A percentile compares a stretch with the other conserved stretches of the same genome.
These are phyloP conservation scores for Cyclophora punctaria DNA, from an alignment of 2,888 invertebrate genomes.

Conservation along the genomic window DNA sequence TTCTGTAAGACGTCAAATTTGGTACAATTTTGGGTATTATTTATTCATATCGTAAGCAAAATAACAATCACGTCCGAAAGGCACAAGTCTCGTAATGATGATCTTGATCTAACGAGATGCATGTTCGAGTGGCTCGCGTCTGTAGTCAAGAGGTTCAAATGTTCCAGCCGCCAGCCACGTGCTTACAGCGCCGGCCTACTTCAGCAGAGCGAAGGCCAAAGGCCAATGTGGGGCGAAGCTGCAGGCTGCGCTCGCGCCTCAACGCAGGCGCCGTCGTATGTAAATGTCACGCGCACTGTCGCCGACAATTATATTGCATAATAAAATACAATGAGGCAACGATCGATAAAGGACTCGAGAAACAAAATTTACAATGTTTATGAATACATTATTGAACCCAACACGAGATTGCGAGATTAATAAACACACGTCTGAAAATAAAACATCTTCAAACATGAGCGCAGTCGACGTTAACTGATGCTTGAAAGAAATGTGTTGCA, in stretches of 20 bases:
- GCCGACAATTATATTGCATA: conserved; percentile 43
- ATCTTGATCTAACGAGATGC: too few species aligned
- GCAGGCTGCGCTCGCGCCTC: conserved; percentile 34
- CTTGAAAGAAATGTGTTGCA: conserved; percentile 12
- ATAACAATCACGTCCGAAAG: too few species aligned
- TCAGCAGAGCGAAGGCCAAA: conserved; percentile 50
- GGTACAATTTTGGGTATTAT: too few species aligned
- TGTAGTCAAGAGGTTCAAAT: conserved; percentile 25
- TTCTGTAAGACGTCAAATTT: too few species aligned
- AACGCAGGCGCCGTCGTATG: conserved; percentile 28
- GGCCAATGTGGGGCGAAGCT: conserved; percentile 55
- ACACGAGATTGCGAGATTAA: too few species aligned
- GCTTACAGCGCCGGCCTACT: conserved; percentile 43
- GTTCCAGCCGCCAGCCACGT: conserved; percentile 28
- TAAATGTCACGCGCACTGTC: conserved; percentile 59
- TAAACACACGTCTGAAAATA: conserved; percentile 5
- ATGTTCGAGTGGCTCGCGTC: conserved; percentile 18
- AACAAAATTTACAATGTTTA: conserved; percentile 13
- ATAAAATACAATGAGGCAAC: conserved; percentile 22
- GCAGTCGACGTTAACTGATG: conserved; percentile 1
- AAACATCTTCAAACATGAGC: conserved; percentile 6
- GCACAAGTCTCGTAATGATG: too few species aligned
- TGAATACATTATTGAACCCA: not conserved
- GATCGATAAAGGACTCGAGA: conserved; percentile 22
- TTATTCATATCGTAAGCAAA: too few species aligned